Base-by-base conservation (phyloP, 2,888 invertebrate species). In the Eristalis tenax region DNA sequence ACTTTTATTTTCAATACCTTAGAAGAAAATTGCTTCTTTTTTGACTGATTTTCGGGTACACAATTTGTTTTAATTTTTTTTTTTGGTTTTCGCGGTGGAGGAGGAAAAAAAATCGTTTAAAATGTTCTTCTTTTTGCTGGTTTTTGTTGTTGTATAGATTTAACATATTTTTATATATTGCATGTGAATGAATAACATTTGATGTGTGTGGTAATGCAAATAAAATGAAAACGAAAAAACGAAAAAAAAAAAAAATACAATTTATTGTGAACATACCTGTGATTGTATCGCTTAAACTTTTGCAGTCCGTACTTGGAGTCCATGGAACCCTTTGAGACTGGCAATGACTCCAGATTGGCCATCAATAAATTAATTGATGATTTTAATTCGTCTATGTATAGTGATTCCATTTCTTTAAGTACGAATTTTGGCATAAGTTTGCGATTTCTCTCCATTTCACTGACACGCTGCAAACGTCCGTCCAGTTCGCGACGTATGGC, bases 351-450 rank as follows among this genome's bases (percentile, higher is more conserved):
- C 93, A 99, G 95, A 95, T 99, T 99, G 89, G 98, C 98, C 98
- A 99, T 99, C 91, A 99, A 95, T 90, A 98, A 95, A 94, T 99
- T 99, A 93, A 99, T 99, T 89, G 99, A 98, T 84, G 99, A 97
- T 94, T 99, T 98, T 91, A 99, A 94, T 94, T 99, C 99, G 94
- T 99, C 99, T 91, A 99, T 97, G 94, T 99, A 99, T 91, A 99
- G 95, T 74, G 98, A 98, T 94, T 99, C 99, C 99, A 99, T 99
- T 94, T 99, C 99, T 95, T 99, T 99, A 90, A 99, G 95, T 89
- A 99, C 99, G 94, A 99, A 99, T 94, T 98, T 99, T 90, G 99
- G 99, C 98, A 99, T 98, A 91, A 99, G 94, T 94, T 98, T 98
- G 90, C 98, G 96, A 93, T 99, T 98, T 95, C 97, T 97, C 93